These are phyloP conservation scores for Cephalotes varians DNA, from an alignment of 2,888 invertebrate species.

Conservation along the genomic window DNA sequence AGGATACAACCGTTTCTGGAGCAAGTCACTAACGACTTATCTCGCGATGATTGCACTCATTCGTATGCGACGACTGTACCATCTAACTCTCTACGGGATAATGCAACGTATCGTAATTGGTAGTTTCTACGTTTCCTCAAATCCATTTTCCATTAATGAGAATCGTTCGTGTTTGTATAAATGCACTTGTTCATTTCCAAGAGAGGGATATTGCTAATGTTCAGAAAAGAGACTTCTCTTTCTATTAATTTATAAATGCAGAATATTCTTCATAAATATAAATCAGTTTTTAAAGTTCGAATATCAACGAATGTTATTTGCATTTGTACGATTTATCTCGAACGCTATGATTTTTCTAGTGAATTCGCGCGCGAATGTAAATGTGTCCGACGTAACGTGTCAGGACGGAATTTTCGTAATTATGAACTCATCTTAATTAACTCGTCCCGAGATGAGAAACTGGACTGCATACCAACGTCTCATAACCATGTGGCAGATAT, in stretches of 20 bases:
- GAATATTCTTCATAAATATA: background rate
- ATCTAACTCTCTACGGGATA: conserved; percentile 4
- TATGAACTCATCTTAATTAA: conserved; percentile 46
- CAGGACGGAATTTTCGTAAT: background rate
- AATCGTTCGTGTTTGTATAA: background rate
- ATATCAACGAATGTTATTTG: background rate
- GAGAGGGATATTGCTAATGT: background rate
- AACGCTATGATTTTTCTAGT: background rate
- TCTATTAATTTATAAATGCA: background rate
- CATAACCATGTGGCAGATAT: conserved; percentile 46
- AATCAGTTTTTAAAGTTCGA: background rate
- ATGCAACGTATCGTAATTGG: conserved; percentile 37
- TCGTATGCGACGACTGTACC: conserved; percentile 34
- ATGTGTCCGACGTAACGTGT: background rate
- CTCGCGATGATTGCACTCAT: conserved; percentile 45
- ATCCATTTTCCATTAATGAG: conserved; percentile 25
- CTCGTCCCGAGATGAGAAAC: conserved; percentile 15
- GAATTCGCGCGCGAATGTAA: background rate
- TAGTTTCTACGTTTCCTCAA: conserved; percentile 27
- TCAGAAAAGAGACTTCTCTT: background rate
- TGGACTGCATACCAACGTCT: conserved; percentile 48
- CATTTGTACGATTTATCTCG: background rate
- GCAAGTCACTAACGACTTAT: conserved; percentile 56
- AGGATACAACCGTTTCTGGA: conserved; percentile 36
- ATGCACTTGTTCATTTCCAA: background rate